Base-by-base conservation (phyloP, 2,888 invertebrate genomes). In the Tigriopus californicus region DNA sequence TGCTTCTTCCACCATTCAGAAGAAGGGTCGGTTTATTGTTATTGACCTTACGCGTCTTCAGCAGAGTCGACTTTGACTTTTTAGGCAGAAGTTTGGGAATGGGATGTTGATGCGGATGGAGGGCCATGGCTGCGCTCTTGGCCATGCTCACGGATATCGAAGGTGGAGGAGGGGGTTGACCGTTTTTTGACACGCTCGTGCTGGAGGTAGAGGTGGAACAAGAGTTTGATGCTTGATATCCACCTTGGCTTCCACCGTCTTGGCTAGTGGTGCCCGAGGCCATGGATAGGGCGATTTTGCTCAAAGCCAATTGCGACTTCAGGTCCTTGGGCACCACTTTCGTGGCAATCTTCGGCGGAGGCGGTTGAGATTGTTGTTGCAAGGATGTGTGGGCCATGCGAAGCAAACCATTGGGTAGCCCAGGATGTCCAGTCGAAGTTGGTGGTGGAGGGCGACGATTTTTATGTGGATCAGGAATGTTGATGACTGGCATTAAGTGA, bases 101-200 rank as follows among this genome's bases (percentile, higher is more conserved):
- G 22, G 47, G 20, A 20, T 10, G 20, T n/a, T 47, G 47, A 47
- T 18, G 22, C 47, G 18, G 33, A 33, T 33, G 33, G 33, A 33
- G 33, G 8, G 33, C 33, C 33, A 33, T 33, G 33, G 33, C 33
- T 33, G 49, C 44, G 40, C 20, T 25, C 18, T 58, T 25, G n/a
- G 58, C 58, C 58, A 58, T 58, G 48, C 48, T 49, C 40, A 40
- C 49, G 2, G 58, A 20, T n/a, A 58, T 58, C 12, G 47, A 41
- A 5, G 33, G 33, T 33, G 33, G 33, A 33, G 33, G 33, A 15
- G 51, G 24, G 51, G 51, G 20, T 22, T 20, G 51, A 51, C 15
- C 46, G 20, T 46, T 46, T 46, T 46, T 20, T 20, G 46, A 46
- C 20, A 18, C 15, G 46, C 15, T 46, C 20, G 46, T 46, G 33